Evolutionary conservation across 1,140 invertebrate species (phyloP).

Genomic region (Apis dorsata): DNA sequence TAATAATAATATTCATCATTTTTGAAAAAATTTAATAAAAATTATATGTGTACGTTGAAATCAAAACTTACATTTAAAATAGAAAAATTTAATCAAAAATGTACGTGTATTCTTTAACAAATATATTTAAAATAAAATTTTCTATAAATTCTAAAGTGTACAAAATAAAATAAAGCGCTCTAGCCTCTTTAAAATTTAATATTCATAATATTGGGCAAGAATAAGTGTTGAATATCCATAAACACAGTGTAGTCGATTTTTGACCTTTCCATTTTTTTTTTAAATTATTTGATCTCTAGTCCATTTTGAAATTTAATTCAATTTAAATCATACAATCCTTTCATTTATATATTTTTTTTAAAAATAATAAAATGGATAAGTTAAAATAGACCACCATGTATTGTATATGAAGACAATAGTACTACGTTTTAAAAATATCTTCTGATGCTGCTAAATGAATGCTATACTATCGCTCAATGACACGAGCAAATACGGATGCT

Average conservation of each 20-base stretch:
- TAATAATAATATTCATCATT: neutral
- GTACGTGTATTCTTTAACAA: neutral
- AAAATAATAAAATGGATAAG: neutral
- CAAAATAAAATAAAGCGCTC: neutral
- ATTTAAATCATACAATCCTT: neutral
- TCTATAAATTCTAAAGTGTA: too few species aligned
- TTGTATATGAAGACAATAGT: neutral
- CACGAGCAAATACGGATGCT: constrained; percentile 31
- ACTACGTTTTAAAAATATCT: constrained; percentile 38
- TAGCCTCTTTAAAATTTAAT: constrained; percentile 4
- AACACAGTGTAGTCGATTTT: constrained; percentile 9
- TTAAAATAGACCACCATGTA: constrained; percentile 8
- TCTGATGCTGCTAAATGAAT: constrained; percentile 34
- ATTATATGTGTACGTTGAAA: neutral
- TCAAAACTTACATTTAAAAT: neutral
- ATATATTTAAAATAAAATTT: neutral
- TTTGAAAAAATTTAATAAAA: neutral
- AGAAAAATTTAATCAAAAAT: neutral
- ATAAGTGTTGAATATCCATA: neutral
- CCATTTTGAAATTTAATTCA: neutral
- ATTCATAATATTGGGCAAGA: neutral
- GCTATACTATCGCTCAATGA: constrained; percentile 33
- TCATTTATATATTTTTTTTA: neutral
- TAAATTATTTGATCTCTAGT: neutral
- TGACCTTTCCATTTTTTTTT: neutral